A percentile compares a stretch with the other conserved stretches of the same genome.
Conservation (phyloP, 2,797 vertebrate genomes). For the Cirrhinus molitorella region DNA sequence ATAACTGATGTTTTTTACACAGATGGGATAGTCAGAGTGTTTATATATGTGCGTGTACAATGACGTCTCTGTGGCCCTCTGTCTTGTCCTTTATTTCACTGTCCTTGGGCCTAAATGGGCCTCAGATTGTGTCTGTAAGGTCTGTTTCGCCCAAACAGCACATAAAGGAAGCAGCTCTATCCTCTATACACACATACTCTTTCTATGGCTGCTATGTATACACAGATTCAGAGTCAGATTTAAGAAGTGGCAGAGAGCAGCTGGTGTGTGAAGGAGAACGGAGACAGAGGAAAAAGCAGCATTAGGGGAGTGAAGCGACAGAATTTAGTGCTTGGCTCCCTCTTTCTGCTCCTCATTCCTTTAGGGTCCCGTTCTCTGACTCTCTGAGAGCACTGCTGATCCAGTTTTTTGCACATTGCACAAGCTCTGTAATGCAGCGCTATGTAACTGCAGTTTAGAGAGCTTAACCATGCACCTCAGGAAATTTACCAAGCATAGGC, state of each 20-base stretch:
- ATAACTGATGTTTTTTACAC: neutral
- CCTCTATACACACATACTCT: constrained; percentile 32
- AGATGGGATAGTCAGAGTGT: neutral
- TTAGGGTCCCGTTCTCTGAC: neutral
- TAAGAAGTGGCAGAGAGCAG: constrained; percentile 55
- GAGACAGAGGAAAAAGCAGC: constrained; percentile 59
- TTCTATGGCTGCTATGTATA: constrained; percentile 51
- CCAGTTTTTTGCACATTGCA: neutral
- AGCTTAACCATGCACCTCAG: constrained; percentile 31
- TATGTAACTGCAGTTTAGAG: constrained; percentile 9
- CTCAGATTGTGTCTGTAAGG: constrained; percentile 53
- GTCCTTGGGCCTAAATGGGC: constrained; percentile 20
- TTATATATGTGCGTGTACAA: neutral
- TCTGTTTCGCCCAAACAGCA: constrained; percentile 35
- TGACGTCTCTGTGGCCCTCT: constrained; percentile 8
- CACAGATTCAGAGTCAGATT: constrained; percentile 25
- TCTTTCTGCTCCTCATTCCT: neutral
- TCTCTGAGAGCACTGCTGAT: constrained; percentile 25
- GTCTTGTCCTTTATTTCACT: constrained; percentile 25
- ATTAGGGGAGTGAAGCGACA: constrained; percentile 43
- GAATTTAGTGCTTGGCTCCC: constrained; percentile 58
- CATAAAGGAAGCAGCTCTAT: neutral
- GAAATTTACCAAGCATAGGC: constrained; percentile 38
- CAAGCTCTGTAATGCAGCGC: constrained; percentile 5
- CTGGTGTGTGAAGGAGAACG: constrained; percentile 76